Evolutionary conservation across 2,797 vertebrate species (phyloP).

Genomic region (Heterohyrax brucei): DNA sequence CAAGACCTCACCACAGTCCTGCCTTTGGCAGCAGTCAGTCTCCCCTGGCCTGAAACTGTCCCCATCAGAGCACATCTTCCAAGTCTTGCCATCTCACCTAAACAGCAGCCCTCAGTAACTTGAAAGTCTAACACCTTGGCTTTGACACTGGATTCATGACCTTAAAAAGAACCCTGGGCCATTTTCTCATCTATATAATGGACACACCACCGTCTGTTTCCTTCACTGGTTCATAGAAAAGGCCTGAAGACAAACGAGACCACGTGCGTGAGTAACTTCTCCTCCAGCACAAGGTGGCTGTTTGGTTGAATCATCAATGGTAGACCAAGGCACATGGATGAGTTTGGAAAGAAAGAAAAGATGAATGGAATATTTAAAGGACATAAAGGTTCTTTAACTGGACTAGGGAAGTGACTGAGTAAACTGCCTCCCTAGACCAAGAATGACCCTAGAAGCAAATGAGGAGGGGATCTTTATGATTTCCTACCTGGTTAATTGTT

Average conservation of each 20-base stretch:
- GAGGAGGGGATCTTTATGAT: not conserved
- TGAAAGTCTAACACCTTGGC: not conserved
- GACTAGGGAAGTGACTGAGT: constrained; percentile 14
- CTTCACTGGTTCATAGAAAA: constrained; percentile 48
- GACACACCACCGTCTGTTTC: not conserved
- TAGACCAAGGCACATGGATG: constrained; percentile 25
- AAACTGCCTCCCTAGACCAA: not conserved
- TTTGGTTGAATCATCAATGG: not conserved
- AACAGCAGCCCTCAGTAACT: not conserved
- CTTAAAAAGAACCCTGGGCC: not conserved
- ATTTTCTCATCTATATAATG: constrained; percentile 20
- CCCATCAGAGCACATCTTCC: not conserved
- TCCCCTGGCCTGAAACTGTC: not conserved
- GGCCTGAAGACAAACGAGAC: not conserved
- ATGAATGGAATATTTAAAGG: not conserved
- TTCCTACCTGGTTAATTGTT: not conserved
- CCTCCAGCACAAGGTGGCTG: not conserved
- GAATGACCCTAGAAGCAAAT: not conserved
- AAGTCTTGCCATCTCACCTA: not conserved
- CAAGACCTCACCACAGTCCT: constrained; percentile 33
- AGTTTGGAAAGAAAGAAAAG: constrained; percentile 35
- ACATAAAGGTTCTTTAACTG: constrained; percentile 30
- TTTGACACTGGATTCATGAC: constrained; percentile 47
- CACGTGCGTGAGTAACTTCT: not conserved
- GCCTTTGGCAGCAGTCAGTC: not conserved